Evolutionary conservation across 2,113 vertebrate species (phyloP), one percentile per base, ranked within the genome.

Genomic region (Mohoua ochrocephala): DNA sequence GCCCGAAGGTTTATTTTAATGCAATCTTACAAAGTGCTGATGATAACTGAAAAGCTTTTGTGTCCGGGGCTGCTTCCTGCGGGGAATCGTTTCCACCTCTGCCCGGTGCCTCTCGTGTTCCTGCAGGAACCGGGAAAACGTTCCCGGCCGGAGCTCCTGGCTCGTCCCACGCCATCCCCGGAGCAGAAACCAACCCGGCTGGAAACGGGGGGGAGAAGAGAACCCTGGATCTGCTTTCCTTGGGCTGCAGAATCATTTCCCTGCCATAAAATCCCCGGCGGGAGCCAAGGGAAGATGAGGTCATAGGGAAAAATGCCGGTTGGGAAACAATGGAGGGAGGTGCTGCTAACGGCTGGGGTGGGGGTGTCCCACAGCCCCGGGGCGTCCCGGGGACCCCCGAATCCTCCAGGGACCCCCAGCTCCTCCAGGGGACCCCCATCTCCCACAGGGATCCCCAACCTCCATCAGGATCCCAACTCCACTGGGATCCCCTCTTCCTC

Each of bases 271-370:
- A 80, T 28, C 44, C 3, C 59, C 89, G 8, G 75, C 1, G 8
- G 77, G 87, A 95, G 89, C 89, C 91, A 80, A 82, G 82, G 93
- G 71, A 52, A 74, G 89, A 64, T 95, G 70, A 95, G 84, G 52
- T 91, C 78, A 86, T 88, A 1, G 35, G 73, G 89, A 95, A 87
- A 91, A 93, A 49, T 0, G 2, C 33, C 0, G 54, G 7, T 3
- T 41, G 84, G 86, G 84, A 52, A 94, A 97, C 96, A 96, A 91
- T 95, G 91, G 84, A 97, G 92, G 96, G 96, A 96, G 91, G 93
- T 39, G 92, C 90, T 91, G 95, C 17, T 15, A 87, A 78, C 14
- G 54, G 56, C 52, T 1, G 23, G 75, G 68, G 35, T 15, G 90
- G 26, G 82, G 69, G 15, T 60, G 53, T 21, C 76, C 84, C 63